Evolutionary conservation across 2,113 vertebrate genomes (phyloP).

Genomic region (Lampris incognitus): DNA sequence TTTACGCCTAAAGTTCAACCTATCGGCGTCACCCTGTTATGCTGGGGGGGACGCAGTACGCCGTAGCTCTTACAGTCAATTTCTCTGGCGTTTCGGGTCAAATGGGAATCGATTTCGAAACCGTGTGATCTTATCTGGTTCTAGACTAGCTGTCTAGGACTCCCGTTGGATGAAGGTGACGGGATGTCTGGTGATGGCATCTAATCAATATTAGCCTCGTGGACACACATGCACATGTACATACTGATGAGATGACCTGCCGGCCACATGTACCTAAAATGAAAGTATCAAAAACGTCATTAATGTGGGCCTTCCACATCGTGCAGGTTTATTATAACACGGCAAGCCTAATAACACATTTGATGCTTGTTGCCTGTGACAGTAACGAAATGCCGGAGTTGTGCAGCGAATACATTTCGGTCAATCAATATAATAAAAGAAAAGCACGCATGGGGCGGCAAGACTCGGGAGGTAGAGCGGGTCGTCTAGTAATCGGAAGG

Average conservation of each 20-base stretch:
- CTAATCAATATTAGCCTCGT: conserved; percentile 22
- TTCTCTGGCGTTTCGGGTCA: conserved; percentile 29
- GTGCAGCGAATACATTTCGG: no score
- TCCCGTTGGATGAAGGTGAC: neutral
- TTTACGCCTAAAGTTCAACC: conserved; percentile 11
- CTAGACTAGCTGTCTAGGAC: conserved; percentile 14
- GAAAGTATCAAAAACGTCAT: neutral
- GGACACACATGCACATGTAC: neutral
- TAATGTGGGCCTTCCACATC: no score
- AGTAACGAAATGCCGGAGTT: no score
- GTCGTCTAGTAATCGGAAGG: no score
- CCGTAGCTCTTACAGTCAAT: neutral
- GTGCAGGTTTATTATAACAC: no score
- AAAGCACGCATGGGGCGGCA: no score
- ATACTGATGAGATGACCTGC: neutral
- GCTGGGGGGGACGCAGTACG: neutral
- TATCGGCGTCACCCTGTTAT: conserved; percentile 17
- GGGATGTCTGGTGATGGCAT: conserved; percentile 22
- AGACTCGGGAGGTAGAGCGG: no score
- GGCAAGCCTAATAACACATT: no score
- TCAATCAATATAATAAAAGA: no score
- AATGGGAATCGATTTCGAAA: conserved; percentile 30
- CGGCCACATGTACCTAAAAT: neutral
- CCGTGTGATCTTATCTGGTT: conserved; percentile 8
- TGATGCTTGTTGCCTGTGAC: no score